These are phyloP conservation scores for Aphelinus certus DNA, from an alignment of 1,140 invertebrate genomes.

Conservation along the genomic window DNA sequence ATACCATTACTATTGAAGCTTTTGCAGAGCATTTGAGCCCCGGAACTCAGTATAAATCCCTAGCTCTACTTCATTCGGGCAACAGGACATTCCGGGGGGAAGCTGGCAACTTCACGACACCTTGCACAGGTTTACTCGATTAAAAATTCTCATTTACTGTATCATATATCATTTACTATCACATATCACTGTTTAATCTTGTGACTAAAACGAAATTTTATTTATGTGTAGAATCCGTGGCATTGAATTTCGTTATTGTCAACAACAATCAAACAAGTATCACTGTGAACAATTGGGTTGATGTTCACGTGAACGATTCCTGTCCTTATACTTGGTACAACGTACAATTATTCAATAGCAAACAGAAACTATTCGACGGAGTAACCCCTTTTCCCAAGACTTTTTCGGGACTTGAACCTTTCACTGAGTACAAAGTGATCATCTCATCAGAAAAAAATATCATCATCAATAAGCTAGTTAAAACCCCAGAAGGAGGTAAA, in stretches of 20 bases:
- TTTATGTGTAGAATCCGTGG: slow-evolving; percentile 14
- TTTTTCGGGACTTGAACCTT: slow-evolving; percentile 9
- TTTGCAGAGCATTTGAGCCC: slow-evolving; percentile 15
- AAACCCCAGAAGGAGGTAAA: slow-evolving; percentile 35
- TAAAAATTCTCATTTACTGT: not conserved
- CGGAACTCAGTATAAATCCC: slow-evolving; percentile 14
- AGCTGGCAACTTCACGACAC: slow-evolving; percentile 9
- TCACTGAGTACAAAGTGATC: slow-evolving; percentile 13
- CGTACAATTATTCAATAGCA: slow-evolving; percentile 12
- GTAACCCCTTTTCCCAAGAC: slow-evolving; percentile 14
- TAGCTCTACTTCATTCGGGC: not conserved
- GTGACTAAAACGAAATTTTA: too few relatives aligned
- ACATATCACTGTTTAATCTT: too few relatives aligned
- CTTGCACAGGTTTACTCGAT: slow-evolving; percentile 25
- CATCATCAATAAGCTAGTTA: slow-evolving; percentile 2
- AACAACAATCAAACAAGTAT: slow-evolving; percentile 18
- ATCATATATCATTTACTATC: too few relatives aligned
- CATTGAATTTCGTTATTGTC: slow-evolving; percentile 6
- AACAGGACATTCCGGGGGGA: slow-evolving; percentile 18
- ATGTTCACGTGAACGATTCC: slow-evolving; percentile 25
- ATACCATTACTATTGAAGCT: slow-evolving; percentile 5
- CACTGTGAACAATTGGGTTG: slow-evolving; percentile 14
- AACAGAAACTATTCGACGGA: not conserved
- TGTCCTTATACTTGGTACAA: slow-evolving; percentile 35
- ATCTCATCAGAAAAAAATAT: slow-evolving; percentile 7